A percentile compares a stretch with the other conserved stretches of the same genome.
Evolutionary conservation across 2,888 invertebrate species (phyloP).

Genomic region (Trissolcus brochymenae): DNA sequence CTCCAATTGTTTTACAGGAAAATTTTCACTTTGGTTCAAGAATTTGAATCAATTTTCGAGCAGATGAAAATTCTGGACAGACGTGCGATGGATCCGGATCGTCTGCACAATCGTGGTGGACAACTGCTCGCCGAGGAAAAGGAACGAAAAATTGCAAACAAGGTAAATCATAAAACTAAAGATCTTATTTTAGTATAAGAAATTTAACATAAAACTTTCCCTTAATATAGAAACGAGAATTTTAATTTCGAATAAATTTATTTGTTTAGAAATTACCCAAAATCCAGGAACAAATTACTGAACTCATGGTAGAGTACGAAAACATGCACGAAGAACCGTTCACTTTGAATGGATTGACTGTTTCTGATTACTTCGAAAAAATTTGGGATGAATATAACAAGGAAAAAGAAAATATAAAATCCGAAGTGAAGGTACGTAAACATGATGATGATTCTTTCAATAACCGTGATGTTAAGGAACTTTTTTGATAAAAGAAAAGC

Average conservation of each 20-base stretch:
- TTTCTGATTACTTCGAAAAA: conserved; percentile 80
- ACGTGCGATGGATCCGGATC: conserved; percentile 86
- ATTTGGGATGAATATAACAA: conserved; percentile 82
- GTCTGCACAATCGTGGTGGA: conserved; percentile 92
- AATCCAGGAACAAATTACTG: conserved; percentile 82
- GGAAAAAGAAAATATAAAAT: conserved; percentile 74
- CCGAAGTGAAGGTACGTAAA: conserved; percentile 66
- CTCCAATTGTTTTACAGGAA: conserved; percentile 74
- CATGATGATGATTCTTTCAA: neutral
- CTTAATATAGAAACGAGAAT: too few species aligned
- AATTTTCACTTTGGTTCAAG: conserved; percentile 82
- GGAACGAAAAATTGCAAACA: conserved; percentile 86
- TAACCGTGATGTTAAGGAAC: neutral
- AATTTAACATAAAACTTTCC: neutral
- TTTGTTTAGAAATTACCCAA: conserved; percentile 81
- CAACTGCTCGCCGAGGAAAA: conserved; percentile 91
- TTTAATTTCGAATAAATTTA: too few species aligned
- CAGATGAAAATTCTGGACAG: conserved; percentile 87
- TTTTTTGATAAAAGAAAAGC: neutral
- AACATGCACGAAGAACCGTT: conserved; percentile 78
- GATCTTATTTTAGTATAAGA: neutral
- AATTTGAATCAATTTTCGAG: conserved; percentile 84
- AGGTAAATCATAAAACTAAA: conserved; percentile 57
- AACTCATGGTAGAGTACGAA: conserved; percentile 77
- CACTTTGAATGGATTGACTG: conserved; percentile 81